Base-by-base conservation (phyloP, 2,888 invertebrate species). In the Branchellion lobata region DNA sequence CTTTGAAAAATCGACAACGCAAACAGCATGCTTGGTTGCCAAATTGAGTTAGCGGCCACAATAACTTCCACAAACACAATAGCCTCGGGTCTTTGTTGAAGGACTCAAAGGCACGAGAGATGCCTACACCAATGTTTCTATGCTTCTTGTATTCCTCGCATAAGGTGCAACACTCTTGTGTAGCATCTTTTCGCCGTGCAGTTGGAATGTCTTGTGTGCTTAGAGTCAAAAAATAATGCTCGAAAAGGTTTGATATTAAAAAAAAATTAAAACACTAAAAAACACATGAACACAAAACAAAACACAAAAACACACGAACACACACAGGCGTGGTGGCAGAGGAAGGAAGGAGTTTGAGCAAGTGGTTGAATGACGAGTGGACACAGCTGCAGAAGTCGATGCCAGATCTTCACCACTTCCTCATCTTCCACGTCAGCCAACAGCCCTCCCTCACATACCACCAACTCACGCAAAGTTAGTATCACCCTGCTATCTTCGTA, bases 321-420 rank as follows among this genome's bases (percentile, higher is more conserved):
- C 40, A 57, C n/a, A 57, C n/a, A 57, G 61, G 61, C 8, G 61
- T 57, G 24, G 61, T 57, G n/a, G 24, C 5, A 14, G 61, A 3
- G 24, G 61, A 57, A 3, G 61, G 24, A 18, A n/a, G 61, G 3
- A 47, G 47, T 47, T 57, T 57, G 14, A 24, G n/a, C 21, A 57
- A 57, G 61, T 57, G 61, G 61, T n/a, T 57, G 61, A 57, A 18
- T 8, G 61, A 57, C 24, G 61, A 57, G 61, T 57, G 61, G 61
- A 18, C 21, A 18, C 21, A 24, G 61, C 24, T 57, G 61, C 5
- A n/a, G 21, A n/a, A 8, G 3, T 24, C 24, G 5, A 24, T 14
- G 21, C 61, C 61, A 24, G 3, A 18, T 3, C 61, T 57, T 18
- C 61, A 24, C 21, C 3, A n/a, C 21, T 57, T 57, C 61, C 61